Evolutionary conservation across 2,888 invertebrate genomes (phyloP).

Genomic region (Amphipyra berbera): DNA sequence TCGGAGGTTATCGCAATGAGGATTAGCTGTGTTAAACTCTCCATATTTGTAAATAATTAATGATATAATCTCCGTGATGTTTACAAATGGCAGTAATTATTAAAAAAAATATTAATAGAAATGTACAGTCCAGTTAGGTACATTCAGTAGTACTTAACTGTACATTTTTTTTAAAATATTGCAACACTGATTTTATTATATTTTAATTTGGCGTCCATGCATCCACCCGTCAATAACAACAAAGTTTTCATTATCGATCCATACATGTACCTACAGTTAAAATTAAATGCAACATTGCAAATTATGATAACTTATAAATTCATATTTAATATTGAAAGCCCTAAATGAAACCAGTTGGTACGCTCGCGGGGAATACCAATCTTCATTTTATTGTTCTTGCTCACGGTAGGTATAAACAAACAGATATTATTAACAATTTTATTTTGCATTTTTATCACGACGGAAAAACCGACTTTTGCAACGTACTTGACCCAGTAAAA

Average conservation of each 20-base stretch:
- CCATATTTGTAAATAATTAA: constrained; percentile 14
- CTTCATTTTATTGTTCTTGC: constrained; percentile 1
- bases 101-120: neutral
- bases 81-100: constrained; percentile 29
- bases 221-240: too few relatives aligned
- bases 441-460: neutral
- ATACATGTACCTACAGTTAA: too few relatives aligned
- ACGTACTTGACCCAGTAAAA: neutral
- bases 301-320: too few relatives aligned
- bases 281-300: too few relatives aligned
- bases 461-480: constrained; percentile 3
- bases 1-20: constrained; percentile 21
- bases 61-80: constrained; percentile 14
- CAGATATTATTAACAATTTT: neutral
- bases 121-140: neutral
- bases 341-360: constrained; percentile 4
- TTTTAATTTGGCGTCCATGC: too few relatives aligned
- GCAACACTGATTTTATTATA: too few relatives aligned
- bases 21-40: constrained; percentile 24
- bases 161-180: too few relatives aligned
- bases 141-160: too few relatives aligned
- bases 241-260: too few relatives aligned
- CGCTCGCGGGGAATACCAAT: constrained; percentile 33
- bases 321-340: too few relatives aligned
- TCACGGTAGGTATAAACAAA: neutral